These are phyloP conservation scores for Heterochromis multidens DNA, from an alignment of 2,113 vertebrate genomes.

Conservation along the genomic window DNA sequence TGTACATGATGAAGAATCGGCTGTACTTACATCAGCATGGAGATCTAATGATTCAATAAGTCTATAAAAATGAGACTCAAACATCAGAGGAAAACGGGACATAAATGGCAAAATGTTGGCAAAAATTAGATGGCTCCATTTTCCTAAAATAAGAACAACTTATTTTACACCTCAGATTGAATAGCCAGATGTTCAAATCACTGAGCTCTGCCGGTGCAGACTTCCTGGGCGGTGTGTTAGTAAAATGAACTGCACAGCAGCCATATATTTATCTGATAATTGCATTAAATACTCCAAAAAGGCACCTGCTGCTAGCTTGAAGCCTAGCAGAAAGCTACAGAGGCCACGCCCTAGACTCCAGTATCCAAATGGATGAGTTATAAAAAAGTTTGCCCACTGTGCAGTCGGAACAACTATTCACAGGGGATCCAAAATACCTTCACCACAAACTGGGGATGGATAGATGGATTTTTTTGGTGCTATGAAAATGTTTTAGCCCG, in stretches of 20 bases:
- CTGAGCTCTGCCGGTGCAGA: neutral
- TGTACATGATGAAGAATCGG: neutral
- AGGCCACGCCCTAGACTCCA: rapidly evolving
- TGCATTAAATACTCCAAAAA: neutral
- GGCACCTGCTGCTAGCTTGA: neutral
- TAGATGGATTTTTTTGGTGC: no score
- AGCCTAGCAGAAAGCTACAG: neutral
- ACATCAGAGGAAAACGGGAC: neutral
- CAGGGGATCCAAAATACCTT: no score
- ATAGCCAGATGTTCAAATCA: neutral
- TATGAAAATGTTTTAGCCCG: no score
- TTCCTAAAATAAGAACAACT: neutral
- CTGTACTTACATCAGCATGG: neutral
- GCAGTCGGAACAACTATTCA: neutral
- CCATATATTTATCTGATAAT: neutral
- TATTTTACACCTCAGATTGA: neutral
- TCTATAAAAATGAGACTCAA: neutral
- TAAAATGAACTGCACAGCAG: neutral
- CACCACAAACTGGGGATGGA: no score
- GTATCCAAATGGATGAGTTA: no score
- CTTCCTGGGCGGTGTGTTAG: neutral
- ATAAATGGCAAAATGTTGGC: neutral
- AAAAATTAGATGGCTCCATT: neutral
- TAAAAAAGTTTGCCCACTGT: no score
- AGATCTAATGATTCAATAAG: neutral